Conservation (phyloP, 1,140 invertebrate species). For the Paralvinella palmiformis region DNA sequence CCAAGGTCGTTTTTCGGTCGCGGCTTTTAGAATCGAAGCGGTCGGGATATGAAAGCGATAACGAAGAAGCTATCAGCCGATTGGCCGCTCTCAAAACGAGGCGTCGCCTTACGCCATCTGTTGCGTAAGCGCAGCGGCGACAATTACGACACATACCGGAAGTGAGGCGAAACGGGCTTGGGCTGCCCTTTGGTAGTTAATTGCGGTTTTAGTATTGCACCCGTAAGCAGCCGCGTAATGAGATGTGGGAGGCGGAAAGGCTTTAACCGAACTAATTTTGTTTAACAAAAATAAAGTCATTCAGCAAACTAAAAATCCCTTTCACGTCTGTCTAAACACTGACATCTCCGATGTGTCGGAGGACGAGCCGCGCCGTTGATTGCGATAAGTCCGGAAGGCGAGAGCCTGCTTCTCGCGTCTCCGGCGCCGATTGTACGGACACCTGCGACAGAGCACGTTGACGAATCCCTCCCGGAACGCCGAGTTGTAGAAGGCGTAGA, state of each 20-base stretch:
- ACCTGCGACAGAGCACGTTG: constrained; percentile 7
- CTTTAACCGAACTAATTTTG: neutral
- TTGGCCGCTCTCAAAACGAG: no score
- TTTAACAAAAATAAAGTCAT: neutral
- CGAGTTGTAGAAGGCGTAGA: constrained; percentile 21
- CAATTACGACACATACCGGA: neutral
- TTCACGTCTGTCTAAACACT: neutral
- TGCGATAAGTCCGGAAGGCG: no score
- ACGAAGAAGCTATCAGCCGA: no score
- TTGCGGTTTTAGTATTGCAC: neutral
- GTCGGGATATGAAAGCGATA: no score
- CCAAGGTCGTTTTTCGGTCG: no score
- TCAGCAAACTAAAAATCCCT: neutral
- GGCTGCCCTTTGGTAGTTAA: neutral
- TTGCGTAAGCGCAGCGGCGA: no score
- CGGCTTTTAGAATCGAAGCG: no score
- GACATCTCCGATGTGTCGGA: neutral
- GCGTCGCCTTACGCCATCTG: no score
- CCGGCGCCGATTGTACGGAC: constrained; percentile 16
- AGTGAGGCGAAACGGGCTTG: neutral
- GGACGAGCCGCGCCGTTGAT: neutral
- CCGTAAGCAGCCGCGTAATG: neutral
- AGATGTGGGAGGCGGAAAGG: neutral
- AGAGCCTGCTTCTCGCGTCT: neutral
- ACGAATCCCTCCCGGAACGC: constrained; percentile 14